phyloP scores from a whole-genome alignment of 2,888 invertebrate genomes.

The Tetranychus truncatus region DNA sequence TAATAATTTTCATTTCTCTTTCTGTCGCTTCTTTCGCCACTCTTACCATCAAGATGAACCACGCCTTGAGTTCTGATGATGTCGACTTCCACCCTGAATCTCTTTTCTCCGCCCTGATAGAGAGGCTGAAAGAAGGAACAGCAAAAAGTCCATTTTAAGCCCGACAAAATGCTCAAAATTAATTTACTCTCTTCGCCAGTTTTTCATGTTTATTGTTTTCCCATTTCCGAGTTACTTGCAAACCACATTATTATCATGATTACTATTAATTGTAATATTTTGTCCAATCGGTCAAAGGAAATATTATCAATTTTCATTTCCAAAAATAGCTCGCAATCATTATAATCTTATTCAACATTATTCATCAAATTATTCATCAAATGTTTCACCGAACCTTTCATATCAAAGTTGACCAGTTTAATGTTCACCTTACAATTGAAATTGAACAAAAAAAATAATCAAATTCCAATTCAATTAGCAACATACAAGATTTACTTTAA shows the following conservation, averaged over 20 bases:
- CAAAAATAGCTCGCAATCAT: too few species aligned
- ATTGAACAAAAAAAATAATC: too few species aligned
- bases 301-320: too few species aligned
- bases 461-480: too few species aligned
- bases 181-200: neutral
- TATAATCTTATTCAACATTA: too few species aligned
- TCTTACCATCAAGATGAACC: neutral
- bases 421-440: too few species aligned
- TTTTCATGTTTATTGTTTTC: neutral
- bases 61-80: neutral
- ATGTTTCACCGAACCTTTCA: too few species aligned
- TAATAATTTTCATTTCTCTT: neutral
- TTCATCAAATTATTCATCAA: too few species aligned
- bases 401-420: too few species aligned
- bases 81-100: constrained; percentile 3
- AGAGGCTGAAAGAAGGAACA: too few species aligned
- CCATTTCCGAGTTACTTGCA: neutral
- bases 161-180: neutral
- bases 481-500: too few species aligned
- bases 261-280: neutral
- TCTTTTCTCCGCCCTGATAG: neutral
- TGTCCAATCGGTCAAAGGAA: neutral
- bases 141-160: too few species aligned
- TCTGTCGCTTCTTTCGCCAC: neutral
- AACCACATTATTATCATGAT: neutral